phyloP scores from a whole-genome alignment of 1,140 invertebrate genomes.

The Sitobion miscanthi region DNA sequence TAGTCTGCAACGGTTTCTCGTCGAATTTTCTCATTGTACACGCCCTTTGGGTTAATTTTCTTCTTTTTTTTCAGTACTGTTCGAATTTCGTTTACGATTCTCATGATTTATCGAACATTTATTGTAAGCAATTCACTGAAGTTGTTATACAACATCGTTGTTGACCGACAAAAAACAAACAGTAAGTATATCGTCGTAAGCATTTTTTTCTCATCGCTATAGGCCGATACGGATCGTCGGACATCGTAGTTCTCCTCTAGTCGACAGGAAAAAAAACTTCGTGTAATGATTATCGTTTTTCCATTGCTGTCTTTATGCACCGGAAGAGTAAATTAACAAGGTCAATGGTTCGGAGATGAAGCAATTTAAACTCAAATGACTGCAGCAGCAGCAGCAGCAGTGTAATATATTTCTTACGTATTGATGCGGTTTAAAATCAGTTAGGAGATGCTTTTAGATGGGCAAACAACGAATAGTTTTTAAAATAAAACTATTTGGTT shows the following conservation, averaged over 20 bases:
- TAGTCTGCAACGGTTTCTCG: neutral
- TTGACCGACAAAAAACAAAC: constrained; percentile 43
- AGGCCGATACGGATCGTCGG: constrained; percentile 49
- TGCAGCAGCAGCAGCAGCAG: neutral
- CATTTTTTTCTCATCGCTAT: constrained; percentile 40
- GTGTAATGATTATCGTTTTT: constrained; percentile 41
- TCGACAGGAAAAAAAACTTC: neutral
- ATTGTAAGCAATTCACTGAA: neutral
- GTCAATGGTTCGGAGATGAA: constrained; percentile 43
- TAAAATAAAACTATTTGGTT: neutral
- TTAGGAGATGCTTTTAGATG: neutral
- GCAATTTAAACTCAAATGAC: constrained; percentile 14
- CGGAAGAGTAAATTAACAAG: constrained; percentile 51
- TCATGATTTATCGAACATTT: constrained; percentile 13
- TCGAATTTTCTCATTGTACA: constrained; percentile 12
- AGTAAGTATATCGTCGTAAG: neutral
- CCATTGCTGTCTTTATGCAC: constrained; percentile 13
- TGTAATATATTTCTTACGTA: neutral
- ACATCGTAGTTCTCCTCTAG: neutral
- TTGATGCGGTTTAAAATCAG: neutral
- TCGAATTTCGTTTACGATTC: neutral
- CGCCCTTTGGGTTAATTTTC: neutral
- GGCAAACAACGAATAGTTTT: neutral
- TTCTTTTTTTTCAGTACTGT: constrained; percentile 13
- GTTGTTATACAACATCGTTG: neutral